Evolutionary conservation across 2,797 vertebrate genomes (phyloP).

Genomic region (Acrocephalus scirpaceus): DNA sequence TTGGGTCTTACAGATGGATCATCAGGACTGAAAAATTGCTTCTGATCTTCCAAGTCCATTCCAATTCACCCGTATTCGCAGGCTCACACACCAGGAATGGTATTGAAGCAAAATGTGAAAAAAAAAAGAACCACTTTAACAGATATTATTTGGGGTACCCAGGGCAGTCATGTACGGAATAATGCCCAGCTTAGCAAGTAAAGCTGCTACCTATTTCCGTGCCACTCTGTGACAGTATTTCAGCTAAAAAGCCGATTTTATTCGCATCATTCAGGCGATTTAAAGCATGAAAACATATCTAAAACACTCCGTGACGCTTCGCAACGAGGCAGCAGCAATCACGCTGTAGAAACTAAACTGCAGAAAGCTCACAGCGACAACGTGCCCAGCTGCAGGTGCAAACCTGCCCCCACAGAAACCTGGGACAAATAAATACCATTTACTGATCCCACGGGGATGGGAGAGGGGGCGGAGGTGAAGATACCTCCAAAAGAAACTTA

Average conservation of each 20-base stretch:
- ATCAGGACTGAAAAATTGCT: not conserved
- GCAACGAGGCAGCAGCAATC: not conserved
- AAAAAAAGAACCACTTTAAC: not conserved
- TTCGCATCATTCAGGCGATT: not conserved
- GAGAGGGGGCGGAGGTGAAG: not conserved
- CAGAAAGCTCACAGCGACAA: not conserved
- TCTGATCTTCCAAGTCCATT: not conserved
- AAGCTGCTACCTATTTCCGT: not conserved
- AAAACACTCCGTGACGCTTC: not conserved
- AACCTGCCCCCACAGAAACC: not conserved
- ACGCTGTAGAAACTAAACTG: not conserved
- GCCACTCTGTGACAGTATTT: not conserved
- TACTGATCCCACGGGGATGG: fast-evolving
- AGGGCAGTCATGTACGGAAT: fast-evolving
- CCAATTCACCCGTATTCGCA: no score
- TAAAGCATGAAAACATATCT: not conserved
- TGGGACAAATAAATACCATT: no score
- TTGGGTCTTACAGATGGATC: not conserved
- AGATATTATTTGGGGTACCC: not conserved
- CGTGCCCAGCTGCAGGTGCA: not conserved
- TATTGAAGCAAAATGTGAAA: not conserved
- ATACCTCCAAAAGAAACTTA: no score
- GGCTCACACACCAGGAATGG: not conserved
- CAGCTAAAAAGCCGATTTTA: not conserved
- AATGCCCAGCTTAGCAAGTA: fast-evolving